Evolutionary conservation across 2,888 invertebrate species (phyloP).

Genomic region (Ochropacha duplaris): DNA sequence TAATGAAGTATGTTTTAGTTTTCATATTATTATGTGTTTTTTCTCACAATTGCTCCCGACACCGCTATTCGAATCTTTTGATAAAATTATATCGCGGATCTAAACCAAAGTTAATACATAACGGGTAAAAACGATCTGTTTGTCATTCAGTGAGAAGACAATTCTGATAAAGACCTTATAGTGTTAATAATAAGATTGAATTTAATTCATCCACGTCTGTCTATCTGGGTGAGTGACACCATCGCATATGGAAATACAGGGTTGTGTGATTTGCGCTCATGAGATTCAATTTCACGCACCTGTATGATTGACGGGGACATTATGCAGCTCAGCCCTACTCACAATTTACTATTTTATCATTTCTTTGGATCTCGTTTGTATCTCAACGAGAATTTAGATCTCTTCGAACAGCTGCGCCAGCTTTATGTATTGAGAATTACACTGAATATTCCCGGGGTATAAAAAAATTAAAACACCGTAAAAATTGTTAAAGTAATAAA

Average conservation of each 20-base stretch:
- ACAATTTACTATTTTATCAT: slow-evolving; percentile 68
- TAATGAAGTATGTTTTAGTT: no score
- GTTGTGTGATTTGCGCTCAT: slow-evolving; percentile 75
- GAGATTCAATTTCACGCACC: slow-evolving; percentile 78
- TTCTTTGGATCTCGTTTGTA: slow-evolving; percentile 48
- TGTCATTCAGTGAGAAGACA: slow-evolving; percentile 35
- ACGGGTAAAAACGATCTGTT: slow-evolving; percentile 38
- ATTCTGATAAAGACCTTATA: slow-evolving; percentile 28
- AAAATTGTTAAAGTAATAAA: no score
- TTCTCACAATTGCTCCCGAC: no score
- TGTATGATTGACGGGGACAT: slow-evolving; percentile 74
- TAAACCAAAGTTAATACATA: slow-evolving; percentile 44
- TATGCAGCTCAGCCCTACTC: slow-evolving; percentile 64
- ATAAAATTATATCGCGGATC: slow-evolving; percentile 26
- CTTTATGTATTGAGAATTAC: neutral
- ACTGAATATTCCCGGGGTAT: neutral
- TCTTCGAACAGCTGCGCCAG: neutral
- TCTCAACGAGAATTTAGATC: slow-evolving; percentile 6
- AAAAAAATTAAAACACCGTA: no score
- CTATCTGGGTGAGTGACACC: slow-evolving; percentile 43
- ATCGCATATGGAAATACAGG: slow-evolving; percentile 59
- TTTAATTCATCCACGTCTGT: slow-evolving; percentile 20
- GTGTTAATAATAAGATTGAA: slow-evolving; percentile 26
- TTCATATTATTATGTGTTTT: no score
- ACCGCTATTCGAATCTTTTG: neutral